Evolutionary conservation across 2,797 vertebrate species (phyloP).

Genomic region (Hirundo rustica): DNA sequence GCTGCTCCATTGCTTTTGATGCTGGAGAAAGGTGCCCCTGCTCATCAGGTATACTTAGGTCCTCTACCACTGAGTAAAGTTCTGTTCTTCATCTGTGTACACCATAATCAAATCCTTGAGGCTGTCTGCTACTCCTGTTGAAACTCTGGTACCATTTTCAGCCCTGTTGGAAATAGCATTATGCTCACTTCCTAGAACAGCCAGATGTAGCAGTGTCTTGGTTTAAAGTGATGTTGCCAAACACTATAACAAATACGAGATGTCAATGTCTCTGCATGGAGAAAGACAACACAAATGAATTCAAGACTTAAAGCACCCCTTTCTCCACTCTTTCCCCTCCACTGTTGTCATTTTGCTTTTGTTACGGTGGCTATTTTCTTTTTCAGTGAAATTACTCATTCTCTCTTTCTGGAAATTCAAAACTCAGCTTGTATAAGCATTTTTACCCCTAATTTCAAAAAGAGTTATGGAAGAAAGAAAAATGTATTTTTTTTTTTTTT

Average conservation of each 20-base stretch:
- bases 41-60: constrained; percentile 47
- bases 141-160: neutral
- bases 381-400: neutral
- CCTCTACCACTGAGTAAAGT: neutral
- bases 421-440: neutral
- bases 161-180: neutral
- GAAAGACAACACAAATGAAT: neutral
- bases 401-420: neutral
- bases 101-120: neutral
- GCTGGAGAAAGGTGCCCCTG: neutral
- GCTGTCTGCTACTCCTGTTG: neutral
- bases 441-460: neutral
- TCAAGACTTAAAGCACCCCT: neutral
- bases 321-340: neutral
- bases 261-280: neutral
- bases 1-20: constrained; percentile 40
- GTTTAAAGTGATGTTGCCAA: neutral
- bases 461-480: neutral
- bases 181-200: neutral
- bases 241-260: neutral
- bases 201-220: constrained; percentile 6
- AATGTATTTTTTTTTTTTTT: neutral
- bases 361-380: neutral
- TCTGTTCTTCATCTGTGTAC: neutral
- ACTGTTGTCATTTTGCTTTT: neutral